phyloP scores from a whole-genome alignment of 2,797 vertebrate genomes.

The Gobio occitaniae region DNA sequence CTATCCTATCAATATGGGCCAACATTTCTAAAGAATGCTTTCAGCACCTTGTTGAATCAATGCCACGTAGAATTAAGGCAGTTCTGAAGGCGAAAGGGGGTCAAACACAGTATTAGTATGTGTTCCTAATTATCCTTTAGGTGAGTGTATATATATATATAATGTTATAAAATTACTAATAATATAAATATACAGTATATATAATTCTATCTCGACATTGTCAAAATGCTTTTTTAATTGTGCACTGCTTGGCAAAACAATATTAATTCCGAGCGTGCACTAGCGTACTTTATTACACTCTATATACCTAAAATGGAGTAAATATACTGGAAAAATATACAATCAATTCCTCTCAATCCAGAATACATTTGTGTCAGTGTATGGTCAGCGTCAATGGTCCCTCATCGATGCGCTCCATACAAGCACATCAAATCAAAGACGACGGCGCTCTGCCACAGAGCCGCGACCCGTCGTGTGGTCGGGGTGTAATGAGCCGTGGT shows the following conservation, averaged over 20 bases:
- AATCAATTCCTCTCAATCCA: constrained; percentile 1
- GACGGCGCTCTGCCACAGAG: not conserved
- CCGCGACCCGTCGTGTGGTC: constrained; percentile 7
- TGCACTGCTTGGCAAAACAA: not conserved
- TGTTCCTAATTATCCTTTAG: too few species aligned
- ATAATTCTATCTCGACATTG: not conserved
- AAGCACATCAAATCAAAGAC: not conserved
- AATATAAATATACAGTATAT: too few species aligned
- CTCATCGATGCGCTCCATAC: not conserved
- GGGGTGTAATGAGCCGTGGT: constrained; percentile 43
- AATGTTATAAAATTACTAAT: too few species aligned
- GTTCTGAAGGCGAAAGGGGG: too few species aligned
- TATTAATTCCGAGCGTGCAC: not conserved
- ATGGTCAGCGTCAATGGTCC: not conserved
- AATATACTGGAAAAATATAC: constrained; percentile 3
- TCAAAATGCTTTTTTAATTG: not conserved
- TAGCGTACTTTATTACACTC: not conserved
- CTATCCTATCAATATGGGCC: too few species aligned
- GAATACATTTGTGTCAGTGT: constrained; percentile 25
- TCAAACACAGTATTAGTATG: too few species aligned
- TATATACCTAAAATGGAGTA: not conserved
- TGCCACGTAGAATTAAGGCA: too few species aligned
- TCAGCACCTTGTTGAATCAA: too few species aligned
- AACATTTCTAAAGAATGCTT: too few species aligned
- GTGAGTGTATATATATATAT: not conserved